phyloP scores from a whole-genome alignment of 2,113 vertebrate species.

The Epinephelus fuscoguttatus region DNA sequence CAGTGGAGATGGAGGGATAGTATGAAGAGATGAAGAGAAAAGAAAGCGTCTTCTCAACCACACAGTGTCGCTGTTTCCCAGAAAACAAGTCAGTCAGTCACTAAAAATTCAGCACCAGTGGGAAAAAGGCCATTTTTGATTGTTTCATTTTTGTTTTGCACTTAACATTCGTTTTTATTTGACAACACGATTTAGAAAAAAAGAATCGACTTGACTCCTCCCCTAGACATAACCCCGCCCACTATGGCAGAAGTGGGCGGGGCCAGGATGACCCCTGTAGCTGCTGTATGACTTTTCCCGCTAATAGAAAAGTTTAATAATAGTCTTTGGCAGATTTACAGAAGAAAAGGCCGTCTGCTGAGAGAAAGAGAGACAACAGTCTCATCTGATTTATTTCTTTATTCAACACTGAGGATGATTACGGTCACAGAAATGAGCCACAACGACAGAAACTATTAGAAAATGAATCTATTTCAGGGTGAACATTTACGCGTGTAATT shows the following conservation, averaged over 20 bases:
- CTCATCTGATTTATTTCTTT: background rate
- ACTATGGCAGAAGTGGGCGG: background rate
- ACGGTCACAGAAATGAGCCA: conserved; percentile 20
- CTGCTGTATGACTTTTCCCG: conserved; percentile 16
- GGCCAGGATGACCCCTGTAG: background rate
- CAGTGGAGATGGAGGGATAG: conserved; percentile 37
- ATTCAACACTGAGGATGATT: background rate
- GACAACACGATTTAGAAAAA: conserved; percentile 51
- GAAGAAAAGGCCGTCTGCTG: conserved; percentile 62
- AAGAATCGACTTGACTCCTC: background rate
- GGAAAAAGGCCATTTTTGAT: conserved; percentile 79
- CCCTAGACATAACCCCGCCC: background rate
- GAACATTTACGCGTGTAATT: background rate
- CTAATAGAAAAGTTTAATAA: conserved; percentile 67
- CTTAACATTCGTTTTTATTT: conserved; percentile 75
- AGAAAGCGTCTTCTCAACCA: conserved; percentile 26
- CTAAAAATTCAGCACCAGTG: conserved; percentile 79
- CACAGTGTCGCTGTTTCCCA: conserved; percentile 27
- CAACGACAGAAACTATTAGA: background rate
- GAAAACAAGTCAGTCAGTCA: conserved; percentile 58
- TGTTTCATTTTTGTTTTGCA: conserved; percentile 66
- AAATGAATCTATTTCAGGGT: background rate
- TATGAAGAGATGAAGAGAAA: conserved; percentile 45
- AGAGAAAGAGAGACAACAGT: conserved; percentile 1
- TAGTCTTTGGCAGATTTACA: conserved; percentile 85